Evolutionary conservation across 2,888 invertebrate genomes (phyloP).

Genomic region (Dioctria rufipes): DNA sequence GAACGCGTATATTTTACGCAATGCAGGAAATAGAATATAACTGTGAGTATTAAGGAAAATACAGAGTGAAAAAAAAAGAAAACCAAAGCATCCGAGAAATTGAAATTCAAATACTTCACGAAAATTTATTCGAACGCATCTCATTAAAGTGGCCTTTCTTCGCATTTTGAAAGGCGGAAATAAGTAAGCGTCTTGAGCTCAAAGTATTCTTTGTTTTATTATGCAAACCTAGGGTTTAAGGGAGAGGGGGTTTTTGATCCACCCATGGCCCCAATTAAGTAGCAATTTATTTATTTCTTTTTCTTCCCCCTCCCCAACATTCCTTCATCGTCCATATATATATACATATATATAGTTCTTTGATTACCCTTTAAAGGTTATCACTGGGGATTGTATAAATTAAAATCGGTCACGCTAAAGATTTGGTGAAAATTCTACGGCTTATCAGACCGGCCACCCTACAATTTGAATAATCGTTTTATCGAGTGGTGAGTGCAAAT

Average conservation of each 20-base stretch:
- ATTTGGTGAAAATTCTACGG: constrained; percentile 43
- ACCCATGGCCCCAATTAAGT: constrained; percentile 41
- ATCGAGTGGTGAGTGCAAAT: constrained; percentile 8
- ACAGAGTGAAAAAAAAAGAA: constrained; percentile 7
- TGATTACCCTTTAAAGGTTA: constrained; percentile 27
- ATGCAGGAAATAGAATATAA: not conserved
- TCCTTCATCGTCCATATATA: too few relatives aligned
- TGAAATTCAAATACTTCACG: constrained; percentile 48
- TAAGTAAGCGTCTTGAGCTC: not conserved
- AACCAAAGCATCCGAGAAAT: constrained; percentile 5
- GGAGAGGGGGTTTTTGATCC: not conserved
- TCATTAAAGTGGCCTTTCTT: constrained; percentile 19
- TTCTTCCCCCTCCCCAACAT: not conserved
- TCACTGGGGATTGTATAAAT: constrained; percentile 38
- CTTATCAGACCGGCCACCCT: constrained; percentile 10
- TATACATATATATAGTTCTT: not conserved
- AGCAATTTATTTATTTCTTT: constrained; percentile 46
- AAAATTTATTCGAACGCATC: constrained; percentile 44
- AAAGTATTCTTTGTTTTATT: constrained; percentile 32
- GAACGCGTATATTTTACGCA: constrained; percentile 18
- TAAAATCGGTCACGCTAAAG: constrained; percentile 50
- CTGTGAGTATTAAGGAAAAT: constrained; percentile 12
- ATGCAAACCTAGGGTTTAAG: constrained; percentile 10
- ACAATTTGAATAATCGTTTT: constrained; percentile 49
- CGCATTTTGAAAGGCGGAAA: not conserved